A percentile compares a stretch with the other conserved stretches of the same genome.
phyloP scores from a whole-genome alignment of 2,888 invertebrate species.

The Atethmia centrago region DNA sequence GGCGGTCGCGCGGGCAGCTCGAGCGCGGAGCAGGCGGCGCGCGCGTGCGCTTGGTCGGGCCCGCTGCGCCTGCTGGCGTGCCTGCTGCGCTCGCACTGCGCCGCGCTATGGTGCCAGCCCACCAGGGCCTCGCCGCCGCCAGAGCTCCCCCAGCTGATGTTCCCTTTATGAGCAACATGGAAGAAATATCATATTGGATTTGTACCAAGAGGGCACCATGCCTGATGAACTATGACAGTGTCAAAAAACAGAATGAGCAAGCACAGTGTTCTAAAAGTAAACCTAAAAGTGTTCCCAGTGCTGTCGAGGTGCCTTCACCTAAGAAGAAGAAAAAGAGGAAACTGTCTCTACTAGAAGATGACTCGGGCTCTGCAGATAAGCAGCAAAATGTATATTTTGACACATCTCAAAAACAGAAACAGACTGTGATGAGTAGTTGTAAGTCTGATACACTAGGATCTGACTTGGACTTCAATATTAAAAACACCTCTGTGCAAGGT shows the following conservation, averaged over 20 bases:
- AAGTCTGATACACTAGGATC: slow-evolving; percentile 79
- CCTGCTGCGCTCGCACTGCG: slow-evolving; percentile 64
- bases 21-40: slow-evolving; percentile 67
- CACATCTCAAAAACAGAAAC: slow-evolving; percentile 73
- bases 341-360: slow-evolving; percentile 79
- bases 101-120: slow-evolving; percentile 58
- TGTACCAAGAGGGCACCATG: slow-evolving; percentile 87
- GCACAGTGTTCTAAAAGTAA: slow-evolving; percentile 77
- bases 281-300: slow-evolving; percentile 73
- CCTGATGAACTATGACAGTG: slow-evolving; percentile 84
- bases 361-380: slow-evolving; percentile 76
- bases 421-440: slow-evolving; percentile 70
- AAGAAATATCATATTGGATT: slow-evolving; percentile 88
- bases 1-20: slow-evolving; percentile 58
- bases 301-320: slow-evolving; percentile 71
- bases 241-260: slow-evolving; percentile 76
- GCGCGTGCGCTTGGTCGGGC: slow-evolving; percentile 74
- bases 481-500: slow-evolving; percentile 74
- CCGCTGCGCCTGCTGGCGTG: slow-evolving; percentile 72
- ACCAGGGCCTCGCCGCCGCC: slow-evolving; percentile 48
- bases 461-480: slow-evolving; percentile 84
- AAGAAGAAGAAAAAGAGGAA: slow-evolving; percentile 83
- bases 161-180: slow-evolving; percentile 88
- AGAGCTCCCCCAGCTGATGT: slow-evolving; percentile 48
- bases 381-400: slow-evolving; percentile 83